phyloP scores from a whole-genome alignment of 2,797 vertebrate species.

The Coranthus polyacanthus region DNA sequence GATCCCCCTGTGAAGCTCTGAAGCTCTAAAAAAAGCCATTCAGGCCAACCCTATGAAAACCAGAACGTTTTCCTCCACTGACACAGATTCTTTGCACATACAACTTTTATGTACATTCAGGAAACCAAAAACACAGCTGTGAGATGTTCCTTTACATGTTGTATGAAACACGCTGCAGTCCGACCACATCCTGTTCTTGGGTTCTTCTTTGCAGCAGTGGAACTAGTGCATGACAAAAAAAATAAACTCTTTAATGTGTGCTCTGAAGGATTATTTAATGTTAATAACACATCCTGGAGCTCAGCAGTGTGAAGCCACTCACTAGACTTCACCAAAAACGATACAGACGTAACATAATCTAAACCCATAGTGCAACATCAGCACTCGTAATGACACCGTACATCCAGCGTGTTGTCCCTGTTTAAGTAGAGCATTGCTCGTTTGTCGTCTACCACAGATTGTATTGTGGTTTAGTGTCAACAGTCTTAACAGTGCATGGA shows the following conservation, averaged over 20 bases:
- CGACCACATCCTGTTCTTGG: constrained; percentile 70
- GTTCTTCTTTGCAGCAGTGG: constrained; percentile 24
- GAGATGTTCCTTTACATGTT: constrained; percentile 6
- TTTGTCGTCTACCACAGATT: not conserved
- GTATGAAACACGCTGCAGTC: constrained; percentile 8
- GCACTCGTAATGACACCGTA: too few species aligned
- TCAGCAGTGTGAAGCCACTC: constrained; percentile 12
- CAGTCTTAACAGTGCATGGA: not conserved
- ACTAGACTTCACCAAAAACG: constrained; percentile 5
- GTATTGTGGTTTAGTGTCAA: not conserved
- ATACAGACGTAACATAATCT: not conserved
- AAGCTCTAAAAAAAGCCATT: too few species aligned
- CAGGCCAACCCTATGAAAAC: too few species aligned
- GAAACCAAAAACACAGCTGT: constrained; percentile 55
- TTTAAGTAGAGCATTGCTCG: not conserved
- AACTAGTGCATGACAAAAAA: constrained; percentile 31
- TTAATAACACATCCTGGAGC: constrained; percentile 23
- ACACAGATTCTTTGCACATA: constrained; percentile 10
- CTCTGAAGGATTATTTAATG: constrained; percentile 30
- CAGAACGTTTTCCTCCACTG: not conserved
- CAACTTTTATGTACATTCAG: constrained; percentile 10
- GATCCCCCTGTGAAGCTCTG: too few species aligned
- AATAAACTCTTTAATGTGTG: constrained; percentile 14
- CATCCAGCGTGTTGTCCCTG: constrained; percentile 14
- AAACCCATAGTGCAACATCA: constrained; percentile 7